These are phyloP conservation scores for Deroplatys truncata DNA, from an alignment of 2,888 invertebrate species.

Conservation along the genomic window DNA sequence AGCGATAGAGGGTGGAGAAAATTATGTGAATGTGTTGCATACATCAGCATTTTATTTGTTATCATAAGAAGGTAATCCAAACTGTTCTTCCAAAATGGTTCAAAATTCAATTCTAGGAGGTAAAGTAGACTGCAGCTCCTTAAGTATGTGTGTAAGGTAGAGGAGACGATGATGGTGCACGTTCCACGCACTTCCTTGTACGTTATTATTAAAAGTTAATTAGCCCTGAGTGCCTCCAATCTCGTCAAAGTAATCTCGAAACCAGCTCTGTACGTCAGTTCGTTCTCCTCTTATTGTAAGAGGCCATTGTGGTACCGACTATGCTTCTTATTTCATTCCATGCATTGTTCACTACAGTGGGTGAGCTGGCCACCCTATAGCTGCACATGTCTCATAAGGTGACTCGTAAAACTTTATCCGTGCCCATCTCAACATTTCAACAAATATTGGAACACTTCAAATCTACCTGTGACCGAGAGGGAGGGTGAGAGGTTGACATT, in stretches of 20 bases:
- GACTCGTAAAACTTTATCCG: neutral
- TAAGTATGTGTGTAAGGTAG: neutral
- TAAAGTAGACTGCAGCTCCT: neutral
- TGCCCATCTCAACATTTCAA: too few species aligned
- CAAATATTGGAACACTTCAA: too few species aligned
- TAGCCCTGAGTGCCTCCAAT: slow-evolving; percentile 9
- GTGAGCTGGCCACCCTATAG: neutral
- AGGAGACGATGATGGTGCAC: neutral
- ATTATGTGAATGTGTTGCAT: too few species aligned
- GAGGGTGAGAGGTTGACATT: too few species aligned
- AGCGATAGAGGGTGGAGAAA: too few species aligned
- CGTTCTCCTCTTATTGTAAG: neutral
- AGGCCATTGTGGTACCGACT: neutral
- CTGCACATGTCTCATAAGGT: neutral
- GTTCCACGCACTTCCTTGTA: slow-evolving; percentile 10
- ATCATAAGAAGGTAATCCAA: neutral
- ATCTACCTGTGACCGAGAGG: too few species aligned
- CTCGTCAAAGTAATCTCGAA: neutral
- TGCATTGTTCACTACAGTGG: neutral
- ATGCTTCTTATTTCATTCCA: slow-evolving; percentile 12
- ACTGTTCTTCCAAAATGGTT: neutral
- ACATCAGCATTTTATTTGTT: too few species aligned
- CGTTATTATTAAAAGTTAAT: slow-evolving; percentile 18
- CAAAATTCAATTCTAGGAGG: neutral
- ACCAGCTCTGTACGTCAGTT: neutral